Evolutionary conservation across 2,113 vertebrate genomes (phyloP), one percentile per base, ranked within the genome.

Genomic region (Fregetta grallaria): DNA sequence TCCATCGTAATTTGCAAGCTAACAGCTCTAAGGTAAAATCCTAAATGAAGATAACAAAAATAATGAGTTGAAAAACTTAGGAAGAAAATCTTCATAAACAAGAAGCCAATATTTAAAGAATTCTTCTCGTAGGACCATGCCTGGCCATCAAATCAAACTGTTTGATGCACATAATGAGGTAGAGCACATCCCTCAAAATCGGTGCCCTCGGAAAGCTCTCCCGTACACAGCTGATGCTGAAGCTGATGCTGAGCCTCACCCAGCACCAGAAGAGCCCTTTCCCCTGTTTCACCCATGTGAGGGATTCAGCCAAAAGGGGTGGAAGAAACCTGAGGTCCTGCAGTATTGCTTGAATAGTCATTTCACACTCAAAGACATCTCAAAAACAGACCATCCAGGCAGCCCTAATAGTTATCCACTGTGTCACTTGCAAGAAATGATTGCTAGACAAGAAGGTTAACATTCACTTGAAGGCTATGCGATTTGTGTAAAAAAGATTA

Each of bases 151-250:
- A 17, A 65, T 29, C 21, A 20, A 27, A 22, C 13, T 15, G 4
- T 21, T 19, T 17, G 15, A 42, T 75, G 30, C 26, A 11, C 2
- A 20, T 11, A 26, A 36, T 2, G 9, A 88, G 17, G 13, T 19
- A 26, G 0, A 45, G 7, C n/a, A 42, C 2, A 1, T 19, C 53
- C 10, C 42, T 30, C 32, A 30, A 25, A 36, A 49, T 4, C 4
- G 2, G 12, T 13, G 32, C 15, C 1, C 0, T 12, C 0, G 1
- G 30, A 44, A 55, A 50, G 32, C 11, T 1, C 16, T 45, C 17
- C 23, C 8, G 1, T 5, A 5, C 16, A 19, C 23, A 36, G 44
- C 66, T 19, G 21, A 11, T 15, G 61, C 61, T 45, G 53, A 10
- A 16, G 68, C 34, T 6, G 34, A 9, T 29, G 47, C n/a, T 34